phyloP scores from a whole-genome alignment of 2,888 invertebrate genomes.

The Eupithecia centaureata region DNA sequence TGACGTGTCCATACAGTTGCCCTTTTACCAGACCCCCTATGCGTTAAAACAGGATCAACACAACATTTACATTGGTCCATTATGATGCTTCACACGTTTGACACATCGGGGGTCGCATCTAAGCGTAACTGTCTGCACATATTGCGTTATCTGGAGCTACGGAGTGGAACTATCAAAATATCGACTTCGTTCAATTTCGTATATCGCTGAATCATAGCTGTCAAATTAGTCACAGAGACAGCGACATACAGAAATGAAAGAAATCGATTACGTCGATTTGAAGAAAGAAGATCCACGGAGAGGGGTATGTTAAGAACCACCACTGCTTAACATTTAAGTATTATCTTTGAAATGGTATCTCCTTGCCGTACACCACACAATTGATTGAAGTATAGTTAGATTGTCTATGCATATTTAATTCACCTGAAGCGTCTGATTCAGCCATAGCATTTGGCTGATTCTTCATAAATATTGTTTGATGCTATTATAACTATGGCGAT shows the following conservation, averaged over 20 bases:
- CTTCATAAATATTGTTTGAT: neutral
- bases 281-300: slow-evolving; percentile 19
- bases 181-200: slow-evolving; percentile 18
- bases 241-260: slow-evolving; percentile 29
- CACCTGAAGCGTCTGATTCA: neutral
- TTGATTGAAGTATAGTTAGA: neutral
- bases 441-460: neutral
- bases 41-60: slow-evolving; percentile 13
- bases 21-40: slow-evolving; percentile 13
- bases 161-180: neutral
- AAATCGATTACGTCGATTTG: slow-evolving; percentile 28
- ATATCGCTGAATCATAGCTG: slow-evolving; percentile 16
- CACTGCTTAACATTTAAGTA: no score
- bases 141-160: neutral
- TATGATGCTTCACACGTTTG: neutral
- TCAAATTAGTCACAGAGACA: slow-evolving; percentile 26
- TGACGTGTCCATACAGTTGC: slow-evolving; percentile 7
- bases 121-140: slow-evolving; percentile 16
- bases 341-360: neutral
- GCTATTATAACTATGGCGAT: neutral
- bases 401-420: neutral
- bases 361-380: neutral
- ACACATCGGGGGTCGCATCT: slow-evolving; percentile 17
- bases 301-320: slow-evolving; percentile 1
- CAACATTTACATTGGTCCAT: neutral